Base-by-base conservation (phyloP, 2,888 invertebrate species). In the Tetrapedia diversipes region DNA sequence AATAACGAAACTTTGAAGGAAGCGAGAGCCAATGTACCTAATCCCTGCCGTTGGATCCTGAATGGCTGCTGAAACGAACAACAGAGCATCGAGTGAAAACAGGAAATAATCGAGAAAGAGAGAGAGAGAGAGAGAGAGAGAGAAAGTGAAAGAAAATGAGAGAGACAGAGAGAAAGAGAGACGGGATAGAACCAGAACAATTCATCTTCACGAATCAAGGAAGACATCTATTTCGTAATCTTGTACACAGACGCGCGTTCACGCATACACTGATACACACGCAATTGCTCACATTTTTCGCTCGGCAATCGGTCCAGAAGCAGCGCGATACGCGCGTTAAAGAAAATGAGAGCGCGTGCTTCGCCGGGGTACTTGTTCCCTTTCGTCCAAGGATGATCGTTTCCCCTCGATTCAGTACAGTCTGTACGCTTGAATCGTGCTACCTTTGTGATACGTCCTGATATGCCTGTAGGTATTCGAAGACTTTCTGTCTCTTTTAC, bases 401-500 rank as follows among this genome's bases (percentile, higher is more conserved):
- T n/a, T n/a, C n/a, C n/a, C 22, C 34, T 22, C 34, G 37, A 32
- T 53, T 86, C 74, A 84, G 63, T 84, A 85, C 32, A 86, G 72
- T 29, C 74, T 84, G 77, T 77, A 75, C 67, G 78, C 79, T 11
- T 85, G 80, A 24, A 87, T 75, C 24, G 56, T 82, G 63, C 61
- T 79, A 66, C 65, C 83, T 53, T 76, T 76, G 73, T 89, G 89
- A 76, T 88, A 85, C 59, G 86, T 83, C 11, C 86, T 86, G 64
- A 89, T 86, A 72, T 89, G 89, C 65, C 88, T 86, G 77, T 86
- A 87, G 69, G 86, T 87, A 64, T 89, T 88, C 76, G 86, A 87
- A 24, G 86, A 83, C 66, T 90, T 89, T 49, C 87, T 86, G 63
- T 86, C 88, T 66, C 81, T 83, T 76, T 89, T 87, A 24, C 85